Base-by-base conservation (phyloP, 2,113 vertebrate species). In the Pollimyrus isidori region DNA sequence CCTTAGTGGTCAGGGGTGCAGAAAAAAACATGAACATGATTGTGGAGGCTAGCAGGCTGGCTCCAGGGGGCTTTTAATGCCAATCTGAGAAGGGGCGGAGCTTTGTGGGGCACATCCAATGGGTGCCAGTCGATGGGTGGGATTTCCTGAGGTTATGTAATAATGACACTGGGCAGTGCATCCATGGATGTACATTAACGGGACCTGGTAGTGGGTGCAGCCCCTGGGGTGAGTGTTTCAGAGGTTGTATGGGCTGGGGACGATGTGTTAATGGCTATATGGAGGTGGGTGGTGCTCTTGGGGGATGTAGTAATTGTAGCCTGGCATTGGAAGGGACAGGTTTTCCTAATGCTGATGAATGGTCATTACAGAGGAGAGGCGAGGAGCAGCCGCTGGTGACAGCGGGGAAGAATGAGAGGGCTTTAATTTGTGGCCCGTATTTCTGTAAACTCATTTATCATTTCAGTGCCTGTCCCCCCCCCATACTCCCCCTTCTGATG, bases 311-410 rank as follows among this genome's bases (percentile, higher is more conserved):
- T 96, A 96, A 96, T 96, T 95, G 95, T 94, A 93, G 94, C 91
- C 91, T 93, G 91, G 94, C 80, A 94, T 94, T 93, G 93, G 92
- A 93, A 93, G 93, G 94, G 95, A 95, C 95, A 94, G 95, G 93
- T 92, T 94, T 90, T 92, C 95, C 93, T 96, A 96, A 96, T 96
- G 92, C 93, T 96, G 96, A 96, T 95, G 94, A 96, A 96, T 96
- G 95, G 95, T 94, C 95, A 96, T 95, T 95, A 95, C 93, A 92
- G 92, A 91, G 91, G 88, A 93, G 93, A 94, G 91, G 94, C 87
- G 89, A 86, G 91, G 91, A 91, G 80, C 26, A 46, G 88, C 83
- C 39, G 26, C 90, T 89, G 90, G 91, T 90, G 56, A 89, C 84
- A 90, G 42, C n/a, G 30, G 45, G 45, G 15, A 46, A 76, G 89